These are phyloP conservation scores for Calliopum simillimum DNA, from an alignment of 2,888 invertebrate species.

Conservation along the genomic window DNA sequence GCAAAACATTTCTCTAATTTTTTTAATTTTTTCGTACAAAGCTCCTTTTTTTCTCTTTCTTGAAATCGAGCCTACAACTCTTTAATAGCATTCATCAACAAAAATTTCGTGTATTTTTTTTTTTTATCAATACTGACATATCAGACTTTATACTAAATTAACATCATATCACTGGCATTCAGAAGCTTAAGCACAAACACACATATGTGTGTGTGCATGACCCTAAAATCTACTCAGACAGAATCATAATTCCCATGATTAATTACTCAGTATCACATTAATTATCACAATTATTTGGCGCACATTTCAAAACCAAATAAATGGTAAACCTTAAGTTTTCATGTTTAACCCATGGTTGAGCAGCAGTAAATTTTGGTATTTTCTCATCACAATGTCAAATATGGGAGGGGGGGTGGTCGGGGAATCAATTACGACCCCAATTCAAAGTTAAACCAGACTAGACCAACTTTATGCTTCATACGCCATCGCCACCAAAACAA, in stretches of 20 bases:
- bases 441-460: too few relatives aligned
- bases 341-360: neutral
- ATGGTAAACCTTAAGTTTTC: conserved; percentile 11
- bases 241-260: conserved; percentile 60
- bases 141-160: neutral
- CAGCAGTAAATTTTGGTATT: too few relatives aligned
- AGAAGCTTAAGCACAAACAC: neutral
- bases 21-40: too few relatives aligned
- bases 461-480: too few relatives aligned
- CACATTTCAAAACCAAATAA: conserved; percentile 8
- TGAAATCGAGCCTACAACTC: too few relatives aligned
- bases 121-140: neutral
- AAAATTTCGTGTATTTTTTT: neutral
- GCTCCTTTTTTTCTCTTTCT: too few relatives aligned
- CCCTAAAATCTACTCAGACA: conserved; percentile 26
- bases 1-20: too few relatives aligned
- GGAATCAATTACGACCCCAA: too few relatives aligned
- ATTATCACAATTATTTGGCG: conserved; percentile 49
- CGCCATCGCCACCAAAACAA: neutral
- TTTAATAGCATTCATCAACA: too few relatives aligned
- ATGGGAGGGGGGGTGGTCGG: too few relatives aligned
- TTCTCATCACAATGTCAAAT: neutral
- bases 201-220: conserved; percentile 3
- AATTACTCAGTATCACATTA: conserved; percentile 58
- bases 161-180: neutral